A percentile compares a stretch with the other conserved stretches of the same genome.
These are phyloP conservation scores for Odontothrips loti DNA, from an alignment of 2,888 invertebrate genomes.

Conservation along the genomic window DNA sequence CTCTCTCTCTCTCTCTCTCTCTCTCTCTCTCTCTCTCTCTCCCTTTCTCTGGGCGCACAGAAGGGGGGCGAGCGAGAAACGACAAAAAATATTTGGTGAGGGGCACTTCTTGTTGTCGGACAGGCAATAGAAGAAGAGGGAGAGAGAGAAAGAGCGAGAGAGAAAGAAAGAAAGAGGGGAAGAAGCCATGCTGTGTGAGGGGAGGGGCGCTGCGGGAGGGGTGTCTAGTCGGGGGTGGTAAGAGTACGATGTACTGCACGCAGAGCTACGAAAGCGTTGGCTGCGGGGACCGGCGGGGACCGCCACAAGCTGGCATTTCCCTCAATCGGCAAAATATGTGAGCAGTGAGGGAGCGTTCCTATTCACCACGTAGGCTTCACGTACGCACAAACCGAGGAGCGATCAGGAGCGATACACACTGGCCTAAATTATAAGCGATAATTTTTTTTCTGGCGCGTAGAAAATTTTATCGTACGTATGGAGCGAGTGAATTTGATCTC, in stretches of 20 bases:
- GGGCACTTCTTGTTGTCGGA: neutral
- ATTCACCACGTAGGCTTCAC: neutral
- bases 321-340: neutral
- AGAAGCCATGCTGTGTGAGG: neutral
- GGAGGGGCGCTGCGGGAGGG: neutral
- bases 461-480: too few species aligned
- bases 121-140: neutral
- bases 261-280: too few species aligned
- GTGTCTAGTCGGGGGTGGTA: too few species aligned
- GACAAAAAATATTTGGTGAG: neutral
- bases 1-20: neutral
- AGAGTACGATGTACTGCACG: too few species aligned
- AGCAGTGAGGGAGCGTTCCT: neutral
- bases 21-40: neutral
- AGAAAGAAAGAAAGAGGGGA: neutral
- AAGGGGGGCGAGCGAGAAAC: neutral
- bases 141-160: too few species aligned
- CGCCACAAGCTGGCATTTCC: neutral
- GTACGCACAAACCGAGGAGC: neutral
- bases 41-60: neutral
- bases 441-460: too few species aligned
- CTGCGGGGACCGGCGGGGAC: neutral
- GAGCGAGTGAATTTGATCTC: too few species aligned
- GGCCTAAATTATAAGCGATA: too few species aligned
- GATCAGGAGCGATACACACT: too few species aligned